Percentiles rank a stretch among this genome's conserved stretches.
Evolutionary conservation across 2,888 invertebrate species (phyloP).

Genomic region (Lasiommata megera): DNA sequence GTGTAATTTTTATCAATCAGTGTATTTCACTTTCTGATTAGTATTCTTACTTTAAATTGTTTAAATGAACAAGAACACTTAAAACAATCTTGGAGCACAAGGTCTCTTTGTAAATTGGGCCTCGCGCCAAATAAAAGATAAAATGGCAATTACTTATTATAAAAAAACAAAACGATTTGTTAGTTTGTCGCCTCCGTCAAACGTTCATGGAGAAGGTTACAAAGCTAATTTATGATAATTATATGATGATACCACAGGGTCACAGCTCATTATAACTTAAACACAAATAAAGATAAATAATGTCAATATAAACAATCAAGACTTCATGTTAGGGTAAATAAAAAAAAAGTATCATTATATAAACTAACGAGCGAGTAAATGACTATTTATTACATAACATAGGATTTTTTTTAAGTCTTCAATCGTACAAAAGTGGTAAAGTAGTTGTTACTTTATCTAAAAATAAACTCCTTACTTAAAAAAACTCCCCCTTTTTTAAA

Average conservation of each 20-base stretch:
- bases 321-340: too few relatives aligned
- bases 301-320: background rate
- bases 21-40: too few relatives aligned
- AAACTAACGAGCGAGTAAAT: too few relatives aligned
- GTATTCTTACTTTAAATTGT: too few relatives aligned
- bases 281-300: background rate
- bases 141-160: background rate
- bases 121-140: background rate
- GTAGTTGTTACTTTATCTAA: too few relatives aligned
- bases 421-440: too few relatives aligned
- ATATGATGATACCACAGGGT: background rate
- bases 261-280: background rate
- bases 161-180: background rate
- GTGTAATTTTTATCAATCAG: too few relatives aligned
- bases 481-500: too few relatives aligned
- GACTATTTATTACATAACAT: too few relatives aligned
- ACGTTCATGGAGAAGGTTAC: conserved; percentile 5
- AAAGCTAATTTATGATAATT: conserved; percentile 10
- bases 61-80: background rate
- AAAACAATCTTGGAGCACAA: background rate
- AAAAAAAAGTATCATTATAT: too few relatives aligned
- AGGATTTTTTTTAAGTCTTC: too few relatives aligned
- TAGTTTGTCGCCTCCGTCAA: background rate
- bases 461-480: too few relatives aligned
- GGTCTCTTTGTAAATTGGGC: background rate